Evolutionary conservation across 2,888 invertebrate species (phyloP), one percentile per base, ranked within the genome.

Genomic region (Xestia sexstrigata): DNA sequence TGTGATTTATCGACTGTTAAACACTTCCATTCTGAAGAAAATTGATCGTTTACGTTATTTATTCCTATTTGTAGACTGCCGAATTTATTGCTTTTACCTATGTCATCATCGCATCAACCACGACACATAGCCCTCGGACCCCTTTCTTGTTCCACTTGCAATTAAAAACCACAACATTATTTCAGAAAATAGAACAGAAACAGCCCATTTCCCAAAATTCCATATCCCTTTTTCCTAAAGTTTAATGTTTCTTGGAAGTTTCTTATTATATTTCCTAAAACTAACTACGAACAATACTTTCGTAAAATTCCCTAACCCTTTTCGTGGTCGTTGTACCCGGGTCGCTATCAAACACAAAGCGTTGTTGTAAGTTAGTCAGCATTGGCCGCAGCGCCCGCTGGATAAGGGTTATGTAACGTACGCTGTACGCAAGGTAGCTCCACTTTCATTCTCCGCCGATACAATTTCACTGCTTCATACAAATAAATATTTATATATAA

Each of bases 291-390:
- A 26, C 6, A n/a, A n/a, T 55, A 4, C 5, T 55, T 60, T 60
- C 26, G 4, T 11, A 69, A 39, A 39, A 35, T 11, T 5, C 4
- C 13, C 13, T 52, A 72, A 47, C 49, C 52, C 42, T 67, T 86
- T 76, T 76, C 39, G 70, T 77, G 9, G 26, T 20, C 42, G 78
- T 79, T 66, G 70, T 89, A 87, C 89, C 9, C 26, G 72, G 70
- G 70, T 70, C 73, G 66, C 76, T 89, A 87, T 89, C 88, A 89
- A 89, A 87, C 73, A 89, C 84, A 87, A 87, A 85, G 84, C 89
- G 81, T 84, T 84, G 80, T 82, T 81, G 84, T 82, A 78, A 83
- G 85, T 74, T 68, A 42, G 83, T 74, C 72, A 79, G 82, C 65
- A n/a, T 42, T 76, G 87, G 83, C 82, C 89, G 72, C 72, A 17